Evolutionary conservation across 2,113 vertebrate species (phyloP).

Genomic region (Dicerorhinus sumatrensis): DNA sequence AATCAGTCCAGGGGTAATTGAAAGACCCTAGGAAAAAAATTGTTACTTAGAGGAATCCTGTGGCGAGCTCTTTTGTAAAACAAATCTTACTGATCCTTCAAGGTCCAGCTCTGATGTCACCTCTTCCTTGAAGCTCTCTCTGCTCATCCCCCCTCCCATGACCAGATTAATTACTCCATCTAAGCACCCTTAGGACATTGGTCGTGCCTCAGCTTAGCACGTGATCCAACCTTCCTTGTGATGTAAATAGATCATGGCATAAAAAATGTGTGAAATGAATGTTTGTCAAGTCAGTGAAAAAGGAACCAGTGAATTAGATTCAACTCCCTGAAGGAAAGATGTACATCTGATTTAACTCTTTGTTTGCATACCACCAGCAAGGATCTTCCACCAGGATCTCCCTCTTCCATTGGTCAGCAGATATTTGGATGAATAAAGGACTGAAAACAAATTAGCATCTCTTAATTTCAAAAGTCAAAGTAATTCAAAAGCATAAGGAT

Average conservation of each 20-base stretch:
- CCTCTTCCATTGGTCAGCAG: not conserved
- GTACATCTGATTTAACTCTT: not conserved
- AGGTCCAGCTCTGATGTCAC: not conserved
- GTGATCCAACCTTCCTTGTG: not conserved
- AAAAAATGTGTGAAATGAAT: constrained; percentile 25
- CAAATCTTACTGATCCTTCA: constrained; percentile 54
- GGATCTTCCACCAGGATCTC: not conserved
- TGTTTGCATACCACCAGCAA: not conserved
- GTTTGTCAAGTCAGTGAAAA: constrained; percentile 35
- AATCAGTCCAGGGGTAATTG: constrained; percentile 65
- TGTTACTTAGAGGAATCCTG: constrained; percentile 63
- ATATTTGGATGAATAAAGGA: not conserved
- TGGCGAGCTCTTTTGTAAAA: constrained; percentile 61
- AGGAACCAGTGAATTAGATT: constrained; percentile 3
- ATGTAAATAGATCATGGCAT: constrained; percentile 65
- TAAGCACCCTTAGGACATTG: not conserved
- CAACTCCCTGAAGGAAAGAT: not conserved
- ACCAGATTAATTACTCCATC: not conserved
- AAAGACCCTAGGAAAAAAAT: not conserved
- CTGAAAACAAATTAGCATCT: not conserved
- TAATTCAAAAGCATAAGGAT: not conserved
- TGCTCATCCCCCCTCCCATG: not conserved
- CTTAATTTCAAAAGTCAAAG: not conserved
- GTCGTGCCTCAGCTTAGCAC: not conserved
- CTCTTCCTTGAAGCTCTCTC: constrained; percentile 7